These are phyloP conservation scores for Peromyscus californicus DNA, from an alignment of 2,113 vertebrate genomes.

Conservation along the genomic window DNA sequence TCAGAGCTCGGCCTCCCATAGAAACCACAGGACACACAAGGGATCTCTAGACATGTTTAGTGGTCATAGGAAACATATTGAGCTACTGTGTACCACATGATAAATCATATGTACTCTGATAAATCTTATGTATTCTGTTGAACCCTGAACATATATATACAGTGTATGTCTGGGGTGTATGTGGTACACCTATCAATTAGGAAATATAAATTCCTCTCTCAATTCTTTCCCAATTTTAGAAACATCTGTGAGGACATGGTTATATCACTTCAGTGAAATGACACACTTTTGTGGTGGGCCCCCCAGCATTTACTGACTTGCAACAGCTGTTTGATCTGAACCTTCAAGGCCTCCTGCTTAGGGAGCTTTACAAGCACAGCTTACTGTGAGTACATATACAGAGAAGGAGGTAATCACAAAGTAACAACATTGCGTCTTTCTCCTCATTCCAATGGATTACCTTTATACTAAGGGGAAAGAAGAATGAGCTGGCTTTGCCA, in stretches of 20 bases:
- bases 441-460: not conserved
- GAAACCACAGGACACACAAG: not conserved
- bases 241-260: not conserved
- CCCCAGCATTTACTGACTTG: not conserved
- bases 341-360: not conserved
- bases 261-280: not conserved
- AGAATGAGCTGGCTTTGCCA: not conserved
- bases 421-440: not conserved
- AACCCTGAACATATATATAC: not conserved
- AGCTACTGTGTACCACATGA: not conserved
- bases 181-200: not conserved
- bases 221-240: not conserved
- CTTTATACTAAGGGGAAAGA: not conserved
- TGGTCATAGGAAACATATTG: not conserved
- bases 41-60: not conserved
- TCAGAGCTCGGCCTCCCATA: constrained; percentile 46
- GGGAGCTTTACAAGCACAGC: not conserved
- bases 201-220: not conserved
- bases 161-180: not conserved
- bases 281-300: not conserved
- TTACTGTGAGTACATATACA: not conserved
- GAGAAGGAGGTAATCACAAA: not conserved
- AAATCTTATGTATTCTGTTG: not conserved
- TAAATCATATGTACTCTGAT: not conserved
- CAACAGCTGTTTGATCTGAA: not conserved